Evolutionary conservation across 2,797 vertebrate species (phyloP).

Genomic region (Buceros bicornis): DNA sequence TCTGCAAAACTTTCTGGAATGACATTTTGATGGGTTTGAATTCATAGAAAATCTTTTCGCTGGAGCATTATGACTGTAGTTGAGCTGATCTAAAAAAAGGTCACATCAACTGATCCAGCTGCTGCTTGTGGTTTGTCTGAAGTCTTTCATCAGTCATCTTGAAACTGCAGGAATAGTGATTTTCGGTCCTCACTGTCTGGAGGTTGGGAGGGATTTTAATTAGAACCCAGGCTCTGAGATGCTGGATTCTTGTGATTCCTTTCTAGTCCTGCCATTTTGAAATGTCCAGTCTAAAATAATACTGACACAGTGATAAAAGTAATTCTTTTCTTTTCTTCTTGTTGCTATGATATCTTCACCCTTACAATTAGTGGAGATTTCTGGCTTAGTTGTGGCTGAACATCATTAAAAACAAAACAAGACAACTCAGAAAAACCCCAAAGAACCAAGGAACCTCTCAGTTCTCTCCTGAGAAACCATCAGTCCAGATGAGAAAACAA

Average conservation of each 20-base stretch:
- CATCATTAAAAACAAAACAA: not conserved
- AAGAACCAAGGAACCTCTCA: not conserved
- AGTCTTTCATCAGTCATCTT: constrained; percentile 16
- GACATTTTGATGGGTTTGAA: not conserved
- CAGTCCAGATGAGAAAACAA: not conserved
- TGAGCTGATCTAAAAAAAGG: constrained; percentile 10
- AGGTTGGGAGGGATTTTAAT: not conserved
- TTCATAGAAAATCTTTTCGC: not conserved
- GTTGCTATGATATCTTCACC: not conserved
- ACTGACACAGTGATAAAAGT: not conserved
- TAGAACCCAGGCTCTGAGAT: not conserved
- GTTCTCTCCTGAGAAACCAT: not conserved
- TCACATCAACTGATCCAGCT: not conserved
- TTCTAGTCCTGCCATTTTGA: not conserved
- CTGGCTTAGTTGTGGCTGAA: not conserved
- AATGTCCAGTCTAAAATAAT: not conserved
- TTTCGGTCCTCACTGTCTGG: not conserved
- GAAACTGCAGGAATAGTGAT: not conserved
- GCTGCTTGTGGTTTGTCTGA: constrained; percentile 30
- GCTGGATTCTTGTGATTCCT: not conserved
- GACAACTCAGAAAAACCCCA: not conserved
- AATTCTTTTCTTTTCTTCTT: not conserved
- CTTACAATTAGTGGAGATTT: not conserved
- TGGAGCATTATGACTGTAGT: not conserved
- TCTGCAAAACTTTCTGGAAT: not conserved